Base-by-base conservation (phyloP, 2,113 vertebrate species). In the Morone saxatilis region DNA sequence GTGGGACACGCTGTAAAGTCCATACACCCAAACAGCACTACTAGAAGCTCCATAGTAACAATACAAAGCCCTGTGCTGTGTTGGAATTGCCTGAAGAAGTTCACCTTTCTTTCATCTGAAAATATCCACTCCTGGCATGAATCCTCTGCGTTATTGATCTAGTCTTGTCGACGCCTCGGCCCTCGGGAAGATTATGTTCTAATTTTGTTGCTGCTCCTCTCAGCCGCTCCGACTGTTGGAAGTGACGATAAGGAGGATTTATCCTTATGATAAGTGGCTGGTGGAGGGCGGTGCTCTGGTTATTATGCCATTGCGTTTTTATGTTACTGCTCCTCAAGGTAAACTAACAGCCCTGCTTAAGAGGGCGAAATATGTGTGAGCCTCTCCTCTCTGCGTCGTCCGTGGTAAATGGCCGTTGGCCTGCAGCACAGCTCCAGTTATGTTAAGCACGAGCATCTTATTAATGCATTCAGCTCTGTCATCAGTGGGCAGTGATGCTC, bases 131-230 rank as follows among this genome's bases (percentile, higher is more conserved):
- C 25, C 69, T 83, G 85, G 77, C 81, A 71, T 8, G 59, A 79
- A 65, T 75, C 76, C 45, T 59, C 57, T n/a, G n/a, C 43, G 47
- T 86, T 90, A 92, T 92, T 77, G 91, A 93, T 93, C 91, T 38
- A 14, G 68, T 81, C 72, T 85, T 78, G 48, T 91, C 25, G 59
- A 73, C 38, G 63, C 72, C 85, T 80, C 22, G 0, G 78, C 84
- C 82, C 80, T 63, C 9, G 20, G 88, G 84, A 76, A 88, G 81
- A 92, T 88, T 78, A 83, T 36, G 73, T 88, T 88, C 85, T 89
- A 81, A 91, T 91, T 89, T 86, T 81, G 84, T 36, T 69, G 61
- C 66, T 1, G 11, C 74, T 71, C 60, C 68, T 84, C 83, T 85
- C 65, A 25, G 68, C 67, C 9, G 8, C 38, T 25, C 63, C 38